These are phyloP conservation scores for Platalea minor DNA, from an alignment of 2,797 vertebrate species.

Conservation along the genomic window DNA sequence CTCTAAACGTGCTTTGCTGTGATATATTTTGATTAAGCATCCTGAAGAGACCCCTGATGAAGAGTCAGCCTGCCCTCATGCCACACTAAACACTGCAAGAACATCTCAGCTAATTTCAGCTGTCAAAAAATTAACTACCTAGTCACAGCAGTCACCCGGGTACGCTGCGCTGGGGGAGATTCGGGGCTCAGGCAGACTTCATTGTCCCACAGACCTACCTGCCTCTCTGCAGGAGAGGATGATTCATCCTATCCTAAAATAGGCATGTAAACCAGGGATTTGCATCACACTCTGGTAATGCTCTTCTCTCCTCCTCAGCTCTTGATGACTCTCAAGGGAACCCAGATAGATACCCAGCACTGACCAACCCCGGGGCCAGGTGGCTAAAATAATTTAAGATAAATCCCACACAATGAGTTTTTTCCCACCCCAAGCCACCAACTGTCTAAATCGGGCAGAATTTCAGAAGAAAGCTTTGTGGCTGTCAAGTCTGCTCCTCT, in stretches of 20 bases:
- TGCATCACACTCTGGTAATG: not conserved
- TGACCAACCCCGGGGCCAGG: not conserved
- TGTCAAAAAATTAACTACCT: slow-evolving; percentile 28
- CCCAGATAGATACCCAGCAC: not conserved
- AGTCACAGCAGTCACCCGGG: not conserved
- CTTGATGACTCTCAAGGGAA: not conserved
- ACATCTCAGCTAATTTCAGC: slow-evolving; percentile 29
- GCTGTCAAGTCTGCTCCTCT: not conserved
- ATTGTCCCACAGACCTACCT: not conserved
- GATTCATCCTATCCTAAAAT: slow-evolving; percentile 24
- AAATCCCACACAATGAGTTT: not conserved
- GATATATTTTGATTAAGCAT: slow-evolving; percentile 16
- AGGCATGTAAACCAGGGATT: not conserved
- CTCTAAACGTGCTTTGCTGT: slow-evolving; percentile 17
- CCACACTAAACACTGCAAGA: not conserved
- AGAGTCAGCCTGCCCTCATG: not conserved
- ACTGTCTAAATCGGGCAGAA: not conserved
- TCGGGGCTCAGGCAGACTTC: not conserved
- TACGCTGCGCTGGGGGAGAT: not conserved
- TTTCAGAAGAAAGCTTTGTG: not conserved
- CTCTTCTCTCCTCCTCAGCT: not conserved
- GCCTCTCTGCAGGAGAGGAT: not conserved
- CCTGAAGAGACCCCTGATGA: not conserved
- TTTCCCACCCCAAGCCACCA: not conserved
- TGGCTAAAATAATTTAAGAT: not conserved